Evolutionary conservation across 2,888 invertebrate genomes (phyloP), one percentile per base, ranked within the genome.

Genomic region (Drosophila diplacantha): DNA sequence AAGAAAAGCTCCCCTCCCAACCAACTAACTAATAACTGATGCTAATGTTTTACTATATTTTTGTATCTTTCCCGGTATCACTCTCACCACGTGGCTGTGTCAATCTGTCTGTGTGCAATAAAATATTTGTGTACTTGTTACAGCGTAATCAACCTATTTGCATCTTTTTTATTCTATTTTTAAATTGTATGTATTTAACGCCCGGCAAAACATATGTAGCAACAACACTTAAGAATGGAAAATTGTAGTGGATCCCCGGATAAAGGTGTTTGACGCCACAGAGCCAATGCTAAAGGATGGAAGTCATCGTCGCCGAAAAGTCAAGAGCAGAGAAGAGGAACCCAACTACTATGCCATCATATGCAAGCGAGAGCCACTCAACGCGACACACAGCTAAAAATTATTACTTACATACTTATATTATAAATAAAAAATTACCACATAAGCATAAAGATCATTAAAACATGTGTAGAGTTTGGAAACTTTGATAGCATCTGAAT

Each of bases 141-240:
- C 82, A 86, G 86, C 86, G 87, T 86, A 86, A 86, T 85, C 84
- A 81, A 79, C 58, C 76, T 68, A 68, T 66, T 81, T 70, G 71
- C 62, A 69, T 72, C 74, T 85, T 83, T 71, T 73, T 73, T 77
- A 81, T 74, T 73, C 72, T 83, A 74, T 74, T 81, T 73, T 81
- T 74, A 80, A 78, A 76, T 61, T 77, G 72, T 78, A 79, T 77
- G 72, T 78, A 79, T 76, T 83, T 80, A 73, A 75, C 72, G 71
- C 76, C 76, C 75, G 83, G 71, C 72, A 71, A 78, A 72, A 69
- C 75, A 71, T 72, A 78, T 73, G 76, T 78, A 82, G 80, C 78
- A 67, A 58, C 76, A 63, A 52, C 69, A 76, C 75, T 81, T 69
- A 81, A 81, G 65, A 81, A 81, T 55, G 80, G 83, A 76, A 80